Evolutionary conservation across 1,140 invertebrate species (phyloP).

Genomic region (Drosophila guanche): DNA sequence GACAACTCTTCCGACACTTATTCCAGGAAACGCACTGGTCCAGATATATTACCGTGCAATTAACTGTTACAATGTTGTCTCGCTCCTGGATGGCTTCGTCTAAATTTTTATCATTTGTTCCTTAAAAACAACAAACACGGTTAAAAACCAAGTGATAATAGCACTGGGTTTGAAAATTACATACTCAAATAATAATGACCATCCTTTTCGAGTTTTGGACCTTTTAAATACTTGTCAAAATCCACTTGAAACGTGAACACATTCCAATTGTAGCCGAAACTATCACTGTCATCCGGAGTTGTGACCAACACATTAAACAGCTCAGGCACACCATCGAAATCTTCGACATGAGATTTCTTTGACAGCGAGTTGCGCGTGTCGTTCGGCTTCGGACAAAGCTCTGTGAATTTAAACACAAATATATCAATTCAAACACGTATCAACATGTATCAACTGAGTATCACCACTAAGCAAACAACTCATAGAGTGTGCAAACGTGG

Average conservation of each 20-base stretch:
- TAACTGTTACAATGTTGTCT: constrained; percentile 87
- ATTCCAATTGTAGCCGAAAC: constrained; percentile 86
- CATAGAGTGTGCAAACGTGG: too few species aligned
- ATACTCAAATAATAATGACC: constrained; percentile 75
- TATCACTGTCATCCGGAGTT: constrained; percentile 84
- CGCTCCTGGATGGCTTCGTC: constrained; percentile 80
- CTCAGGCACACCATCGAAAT: constrained; percentile 91
- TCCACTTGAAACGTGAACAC: constrained; percentile 92
- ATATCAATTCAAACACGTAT: too few species aligned
- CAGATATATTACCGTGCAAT: constrained; percentile 97
- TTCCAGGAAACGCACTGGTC: constrained; percentile 94
- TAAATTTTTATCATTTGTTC: constrained; percentile 70
- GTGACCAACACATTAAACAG: constrained; percentile 92
- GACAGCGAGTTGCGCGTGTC: constrained; percentile 88
- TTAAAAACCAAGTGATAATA: not conserved
- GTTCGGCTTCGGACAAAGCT: constrained; percentile 94
- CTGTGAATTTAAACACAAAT: constrained; percentile 83
- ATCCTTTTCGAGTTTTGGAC: constrained; percentile 77
- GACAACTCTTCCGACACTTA: constrained; percentile 86
- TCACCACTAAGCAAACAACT: too few species aligned
- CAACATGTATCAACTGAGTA: too few species aligned
- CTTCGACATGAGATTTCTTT: constrained; percentile 94
- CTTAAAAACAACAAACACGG: not conserved
- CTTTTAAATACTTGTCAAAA: constrained; percentile 84
- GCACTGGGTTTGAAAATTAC: constrained; percentile 7